These are phyloP conservation scores for Hetaerina titia DNA, from an alignment of 2,888 invertebrate species.

Conservation along the genomic window DNA sequence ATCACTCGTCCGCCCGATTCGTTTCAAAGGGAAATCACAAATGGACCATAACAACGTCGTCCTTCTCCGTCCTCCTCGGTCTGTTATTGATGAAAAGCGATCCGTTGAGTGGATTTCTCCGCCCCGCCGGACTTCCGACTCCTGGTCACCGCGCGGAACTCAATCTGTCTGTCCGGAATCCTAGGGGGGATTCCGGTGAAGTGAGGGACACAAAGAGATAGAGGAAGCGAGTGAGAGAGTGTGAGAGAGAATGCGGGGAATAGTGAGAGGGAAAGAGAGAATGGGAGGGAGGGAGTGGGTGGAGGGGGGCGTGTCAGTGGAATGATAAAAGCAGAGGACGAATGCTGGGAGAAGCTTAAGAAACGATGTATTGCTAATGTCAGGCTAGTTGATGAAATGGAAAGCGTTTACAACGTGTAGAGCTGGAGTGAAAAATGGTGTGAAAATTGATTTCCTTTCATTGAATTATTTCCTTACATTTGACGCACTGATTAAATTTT, in stretches of 20 bases:
- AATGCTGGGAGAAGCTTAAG: not conserved
- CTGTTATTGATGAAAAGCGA: slow-evolving; percentile 52
- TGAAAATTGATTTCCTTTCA: not conserved
- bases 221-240: not conserved
- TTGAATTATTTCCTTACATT: not conserved
- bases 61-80: not conserved
- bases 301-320: too few species aligned
- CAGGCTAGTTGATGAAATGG: too few species aligned
- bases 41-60: slow-evolving; percentile 28
- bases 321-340: not conserved
- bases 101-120: slow-evolving; percentile 5
- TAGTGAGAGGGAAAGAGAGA: not conserved
- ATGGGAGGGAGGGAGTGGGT: not conserved
- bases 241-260: not conserved
- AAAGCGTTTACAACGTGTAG: not conserved
- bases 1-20: not conserved
- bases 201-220: not conserved
- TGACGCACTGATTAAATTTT: too few species aligned
- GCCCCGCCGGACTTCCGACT: not conserved
- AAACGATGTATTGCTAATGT: too few species aligned
- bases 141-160: not conserved
- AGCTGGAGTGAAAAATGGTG: not conserved
- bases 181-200: not conserved
- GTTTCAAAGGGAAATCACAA: slow-evolving; percentile 15
- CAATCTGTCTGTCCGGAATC: not conserved